Evolutionary conservation across 2,888 invertebrate species (phyloP).

Genomic region (Cryptosula pallasiana): DNA sequence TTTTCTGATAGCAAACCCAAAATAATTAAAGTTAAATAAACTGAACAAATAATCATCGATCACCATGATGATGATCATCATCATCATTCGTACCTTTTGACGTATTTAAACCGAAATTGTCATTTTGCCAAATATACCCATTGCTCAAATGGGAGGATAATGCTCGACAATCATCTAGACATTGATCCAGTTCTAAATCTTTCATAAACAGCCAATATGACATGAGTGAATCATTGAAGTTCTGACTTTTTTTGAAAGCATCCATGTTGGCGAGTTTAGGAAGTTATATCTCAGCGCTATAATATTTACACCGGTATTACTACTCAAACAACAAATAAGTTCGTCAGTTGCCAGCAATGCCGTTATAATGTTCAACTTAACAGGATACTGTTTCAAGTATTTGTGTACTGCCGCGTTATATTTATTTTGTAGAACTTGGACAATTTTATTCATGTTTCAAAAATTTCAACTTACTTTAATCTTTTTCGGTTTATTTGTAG

Average conservation of each 20-base stretch:
- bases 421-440: too few relatives aligned
- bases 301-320: neutral
- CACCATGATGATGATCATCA: neutral
- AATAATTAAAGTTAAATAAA: too few relatives aligned
- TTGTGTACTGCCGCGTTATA: too few relatives aligned
- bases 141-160: neutral
- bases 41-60: neutral
- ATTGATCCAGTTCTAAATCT: neutral
- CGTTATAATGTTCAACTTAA: too few relatives aligned
- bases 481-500: too few relatives aligned
- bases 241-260: neutral
- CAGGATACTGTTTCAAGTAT: too few relatives aligned
- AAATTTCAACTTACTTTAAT: too few relatives aligned
- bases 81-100: neutral
- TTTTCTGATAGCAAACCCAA: too few relatives aligned
- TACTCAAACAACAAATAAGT: too few relatives aligned
- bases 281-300: neutral
- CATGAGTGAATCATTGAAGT: neutral
- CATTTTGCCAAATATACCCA: constrained; percentile 72
- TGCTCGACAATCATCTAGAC: neutral
- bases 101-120: constrained; percentile 60
- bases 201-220: neutral
- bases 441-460: too few relatives aligned
- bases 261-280: neutral
- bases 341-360: too few relatives aligned